A percentile compares a stretch with the other conserved stretches of the same genome.
These are phyloP conservation scores for Asarcornis scutulata DNA, from an alignment of 2,113 vertebrate species.

Conservation along the genomic window DNA sequence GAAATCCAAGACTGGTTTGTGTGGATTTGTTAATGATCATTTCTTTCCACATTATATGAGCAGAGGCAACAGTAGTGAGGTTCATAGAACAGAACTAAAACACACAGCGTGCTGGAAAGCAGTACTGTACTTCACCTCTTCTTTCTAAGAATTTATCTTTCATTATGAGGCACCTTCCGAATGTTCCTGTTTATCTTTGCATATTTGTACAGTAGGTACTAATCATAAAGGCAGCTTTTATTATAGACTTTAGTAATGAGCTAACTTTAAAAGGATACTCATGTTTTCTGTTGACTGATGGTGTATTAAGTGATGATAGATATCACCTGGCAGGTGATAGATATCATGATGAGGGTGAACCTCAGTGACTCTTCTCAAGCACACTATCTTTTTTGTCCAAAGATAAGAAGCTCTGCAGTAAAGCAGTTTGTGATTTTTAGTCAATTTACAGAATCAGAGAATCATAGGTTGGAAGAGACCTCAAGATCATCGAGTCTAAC, in stretches of 20 bases:
- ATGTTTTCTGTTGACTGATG: neutral
- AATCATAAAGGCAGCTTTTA: neutral
- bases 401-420: neutral
- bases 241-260: neutral
- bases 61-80: neutral
- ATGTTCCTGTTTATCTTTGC: neutral
- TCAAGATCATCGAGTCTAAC: no score
- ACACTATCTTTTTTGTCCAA: neutral
- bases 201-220: neutral
- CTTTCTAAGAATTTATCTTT: neutral
- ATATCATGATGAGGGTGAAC: neutral
- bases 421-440: neutral
- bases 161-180: neutral
- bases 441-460: neutral
- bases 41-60: neutral
- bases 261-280: neutral
- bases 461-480: no score
- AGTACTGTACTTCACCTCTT: neutral
- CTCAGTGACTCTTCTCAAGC: neutral
- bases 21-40: neutral
- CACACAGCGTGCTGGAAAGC: neutral
- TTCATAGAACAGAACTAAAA: neutral
- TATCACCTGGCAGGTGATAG: no score
- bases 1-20: neutral
- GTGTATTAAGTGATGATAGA: neutral